phyloP scores from a whole-genome alignment of 2,797 vertebrate species.

The Clarias platycephalus region DNA sequence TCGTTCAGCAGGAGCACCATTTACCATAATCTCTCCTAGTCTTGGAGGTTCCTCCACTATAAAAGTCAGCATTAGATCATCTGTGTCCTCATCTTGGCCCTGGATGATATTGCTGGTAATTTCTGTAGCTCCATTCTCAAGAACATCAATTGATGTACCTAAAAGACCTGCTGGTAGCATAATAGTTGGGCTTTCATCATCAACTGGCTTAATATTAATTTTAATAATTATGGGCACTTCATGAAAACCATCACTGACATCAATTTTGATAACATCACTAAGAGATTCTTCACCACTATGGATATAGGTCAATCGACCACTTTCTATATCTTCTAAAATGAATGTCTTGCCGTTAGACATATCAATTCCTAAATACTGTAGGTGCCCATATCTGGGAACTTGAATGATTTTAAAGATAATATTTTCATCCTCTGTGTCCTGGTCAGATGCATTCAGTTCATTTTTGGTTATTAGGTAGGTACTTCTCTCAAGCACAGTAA shows the following conservation, averaged over 20 bases:
- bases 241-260: constrained; percentile 82
- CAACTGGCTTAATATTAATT: constrained; percentile 76
- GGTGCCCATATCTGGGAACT: constrained; percentile 73
- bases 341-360: constrained; percentile 81
- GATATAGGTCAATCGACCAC: constrained; percentile 75
- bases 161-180: constrained; percentile 72
- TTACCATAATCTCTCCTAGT: constrained; percentile 79
- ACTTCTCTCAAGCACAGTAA: constrained; percentile 77
- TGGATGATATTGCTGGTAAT: constrained; percentile 81
- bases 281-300: constrained; percentile 77
- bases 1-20: constrained; percentile 72
- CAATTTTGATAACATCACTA: constrained; percentile 76
- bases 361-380: constrained; percentile 76
- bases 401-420: constrained; percentile 80
- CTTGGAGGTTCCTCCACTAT: constrained; percentile 82
- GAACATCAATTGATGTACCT: constrained; percentile 78
- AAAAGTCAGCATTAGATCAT: constrained; percentile 81
- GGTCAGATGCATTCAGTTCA: constrained; percentile 81
- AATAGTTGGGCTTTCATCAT: constrained; percentile 77
- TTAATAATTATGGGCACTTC: constrained; percentile 78
- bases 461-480: constrained; percentile 75
- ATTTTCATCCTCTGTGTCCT: constrained; percentile 79
- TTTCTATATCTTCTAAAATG: constrained; percentile 75
- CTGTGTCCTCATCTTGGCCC: constrained; percentile 80
- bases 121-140: constrained; percentile 81